Evolutionary conservation across 1,140 invertebrate genomes (phyloP).

Genomic region (Diorhabda sublineata): DNA sequence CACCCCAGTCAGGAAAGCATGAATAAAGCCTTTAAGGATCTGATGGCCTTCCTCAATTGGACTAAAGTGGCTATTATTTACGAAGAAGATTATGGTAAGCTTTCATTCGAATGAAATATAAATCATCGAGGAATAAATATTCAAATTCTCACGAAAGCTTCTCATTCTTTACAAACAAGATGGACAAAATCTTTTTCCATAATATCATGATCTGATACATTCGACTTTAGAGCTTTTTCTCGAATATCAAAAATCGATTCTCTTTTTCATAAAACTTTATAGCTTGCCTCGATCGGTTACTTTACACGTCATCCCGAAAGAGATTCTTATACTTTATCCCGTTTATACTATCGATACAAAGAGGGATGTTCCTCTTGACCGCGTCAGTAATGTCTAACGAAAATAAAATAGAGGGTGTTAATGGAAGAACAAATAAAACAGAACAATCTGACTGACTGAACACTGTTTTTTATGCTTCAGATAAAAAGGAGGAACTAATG

Average conservation of each 20-base stretch:
- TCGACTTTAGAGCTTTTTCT: not conserved
- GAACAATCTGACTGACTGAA: not conserved
- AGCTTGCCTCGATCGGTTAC: not conserved
- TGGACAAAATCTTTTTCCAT: not conserved
- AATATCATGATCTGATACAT: not conserved
- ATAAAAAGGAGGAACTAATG: not conserved
- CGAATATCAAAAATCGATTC: not conserved
- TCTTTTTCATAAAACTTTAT: not conserved
- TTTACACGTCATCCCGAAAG: too few relatives aligned
- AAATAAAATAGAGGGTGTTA: not conserved
- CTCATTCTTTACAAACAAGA: not conserved
- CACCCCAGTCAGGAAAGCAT: constrained; percentile 81
- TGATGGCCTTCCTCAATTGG: constrained; percentile 89
- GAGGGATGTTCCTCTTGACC: not conserved
- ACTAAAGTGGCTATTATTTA: constrained; percentile 90
- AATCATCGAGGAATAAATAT: constrained; percentile 1
- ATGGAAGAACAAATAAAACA: constrained; percentile 1
- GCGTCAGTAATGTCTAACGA: not conserved
- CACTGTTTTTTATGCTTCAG: not conserved
- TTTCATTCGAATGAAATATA: not conserved
- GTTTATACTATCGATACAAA: not conserved
- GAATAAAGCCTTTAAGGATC: constrained; percentile 79
- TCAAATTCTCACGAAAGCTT: not conserved
- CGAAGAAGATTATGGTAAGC: constrained; percentile 81
- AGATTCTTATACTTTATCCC: too few relatives aligned